Percentiles rank a stretch among this genome's conserved stretches.
phyloP scores from a whole-genome alignment of 2,113 vertebrate genomes.

The Ivindomyrus marchei region DNA sequence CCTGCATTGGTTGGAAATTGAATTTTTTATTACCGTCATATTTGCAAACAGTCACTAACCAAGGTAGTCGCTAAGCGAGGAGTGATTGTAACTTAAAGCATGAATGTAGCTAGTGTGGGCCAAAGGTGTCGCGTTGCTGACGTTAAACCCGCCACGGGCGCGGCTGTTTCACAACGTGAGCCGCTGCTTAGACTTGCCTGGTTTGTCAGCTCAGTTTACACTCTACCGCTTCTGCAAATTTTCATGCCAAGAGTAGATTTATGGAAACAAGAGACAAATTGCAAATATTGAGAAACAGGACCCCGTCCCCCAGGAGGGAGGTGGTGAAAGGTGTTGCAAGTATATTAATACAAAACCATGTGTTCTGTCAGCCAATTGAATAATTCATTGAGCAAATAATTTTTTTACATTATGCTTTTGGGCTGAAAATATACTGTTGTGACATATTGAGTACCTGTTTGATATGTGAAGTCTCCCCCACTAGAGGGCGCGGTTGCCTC shows the following conservation, averaged over 20 bases:
- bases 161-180: neutral
- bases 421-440: neutral
- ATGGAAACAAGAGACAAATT: neutral
- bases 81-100: neutral
- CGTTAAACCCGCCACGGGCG: neutral
- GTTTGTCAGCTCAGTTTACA: neutral
- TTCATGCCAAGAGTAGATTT: neutral
- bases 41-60: neutral
- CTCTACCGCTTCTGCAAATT: neutral
- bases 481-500: neutral
- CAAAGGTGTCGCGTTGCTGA: neutral
- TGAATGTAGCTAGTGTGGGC: neutral
- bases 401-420: neutral
- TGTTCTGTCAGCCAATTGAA: neutral
- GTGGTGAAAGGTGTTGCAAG: neutral
- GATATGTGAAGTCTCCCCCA: neutral
- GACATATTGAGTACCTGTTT: neutral
- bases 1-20: neutral
- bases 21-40: neutral
- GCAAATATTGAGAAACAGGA: neutral
- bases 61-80: neutral
- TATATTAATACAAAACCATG: neutral
- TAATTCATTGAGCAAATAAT: neutral
- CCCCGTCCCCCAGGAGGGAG: neutral
- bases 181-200: neutral